Evolutionary conservation across 2,888 invertebrate genomes (phyloP).

Genomic region (Drosophila sordidula): DNA sequence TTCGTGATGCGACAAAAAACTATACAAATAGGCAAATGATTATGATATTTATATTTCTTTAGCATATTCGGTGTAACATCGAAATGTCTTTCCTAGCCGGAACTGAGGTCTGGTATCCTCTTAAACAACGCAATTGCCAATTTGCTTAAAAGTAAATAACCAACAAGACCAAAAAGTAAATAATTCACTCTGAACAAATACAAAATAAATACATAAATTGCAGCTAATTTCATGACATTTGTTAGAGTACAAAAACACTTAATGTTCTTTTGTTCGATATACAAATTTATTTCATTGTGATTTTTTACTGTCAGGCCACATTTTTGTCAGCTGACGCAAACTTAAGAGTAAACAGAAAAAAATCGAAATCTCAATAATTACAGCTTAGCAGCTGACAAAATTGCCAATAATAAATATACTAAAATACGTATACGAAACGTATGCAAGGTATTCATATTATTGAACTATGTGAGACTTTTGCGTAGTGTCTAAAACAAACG

Average conservation of each 20-base stretch:
- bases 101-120: neutral
- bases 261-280: constrained; percentile 23
- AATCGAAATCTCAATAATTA: constrained; percentile 20
- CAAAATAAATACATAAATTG: constrained; percentile 13
- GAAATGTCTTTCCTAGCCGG: neutral
- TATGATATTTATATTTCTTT: neutral
- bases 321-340: constrained; percentile 52
- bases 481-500: constrained; percentile 3
- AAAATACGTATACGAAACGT: neutral
- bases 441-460: constrained; percentile 1
- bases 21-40: constrained; percentile 9
- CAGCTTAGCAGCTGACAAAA: constrained; percentile 15
- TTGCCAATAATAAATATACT: constrained; percentile 29
- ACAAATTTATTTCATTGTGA: constrained; percentile 14
- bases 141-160: constrained; percentile 30
- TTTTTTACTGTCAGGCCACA: constrained; percentile 15
- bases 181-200: constrained; percentile 12
- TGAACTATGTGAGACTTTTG: constrained; percentile 25
- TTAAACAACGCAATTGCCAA: constrained; percentile 27
- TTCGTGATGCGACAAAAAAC: constrained; percentile 26
- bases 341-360: neutral
- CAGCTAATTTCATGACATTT: constrained; percentile 15
- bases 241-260: constrained; percentile 7
- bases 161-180: constrained; percentile 16
- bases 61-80: neutral